Evolutionary conservation across 1,140 invertebrate genomes (phyloP), one percentile per base, ranked within the genome.

Genomic region (Cyclina sinensis): DNA sequence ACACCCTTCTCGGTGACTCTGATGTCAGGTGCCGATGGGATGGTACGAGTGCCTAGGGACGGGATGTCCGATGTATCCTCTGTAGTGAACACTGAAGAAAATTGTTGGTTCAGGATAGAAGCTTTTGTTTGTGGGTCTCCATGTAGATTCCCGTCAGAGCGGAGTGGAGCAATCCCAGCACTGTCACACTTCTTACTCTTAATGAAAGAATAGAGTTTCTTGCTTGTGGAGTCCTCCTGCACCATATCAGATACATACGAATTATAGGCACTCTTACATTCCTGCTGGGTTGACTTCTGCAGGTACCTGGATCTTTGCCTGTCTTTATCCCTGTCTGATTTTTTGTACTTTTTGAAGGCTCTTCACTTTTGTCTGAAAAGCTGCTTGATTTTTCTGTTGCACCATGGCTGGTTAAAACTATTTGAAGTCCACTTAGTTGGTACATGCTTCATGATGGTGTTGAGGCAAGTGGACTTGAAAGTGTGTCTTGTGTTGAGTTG

Each of bases 331-430:
- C 9, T 74, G 21, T 24, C 27, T 39, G 43, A 39, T 21, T 1
- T 24, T 54, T 24, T 3, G 9, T 51, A 51, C 62, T 27, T 81
- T 1, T 21, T 11, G 57, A 9, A 62, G 3, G 54, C 51, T n/a
- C 79, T 30, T 24, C 39, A 11, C 57, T 81, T 81, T 21, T 27
- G 27, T n/a, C 59, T 30, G 79, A 54, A 62, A 1, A 81, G 51
- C 9, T 37, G 51, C 4, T 62, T 35, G 1, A 81, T 21, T 14
- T 57, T 54, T 9, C 51, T 1, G 46, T 78, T 78, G 3, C 51
- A n/a, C 39, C 74, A 78, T 48, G 74, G 74, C n/a, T 78, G 74
- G 30, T 21, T 78, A 24, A 39, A 57, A 18, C 74, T 78, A 18
- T 2, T 5, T 11, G 43, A 27, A 11, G 43, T 32, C 39, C 14